These are phyloP conservation scores for Bovichtus variegatus DNA, from an alignment of 2,797 vertebrate species.

Conservation along the genomic window DNA sequence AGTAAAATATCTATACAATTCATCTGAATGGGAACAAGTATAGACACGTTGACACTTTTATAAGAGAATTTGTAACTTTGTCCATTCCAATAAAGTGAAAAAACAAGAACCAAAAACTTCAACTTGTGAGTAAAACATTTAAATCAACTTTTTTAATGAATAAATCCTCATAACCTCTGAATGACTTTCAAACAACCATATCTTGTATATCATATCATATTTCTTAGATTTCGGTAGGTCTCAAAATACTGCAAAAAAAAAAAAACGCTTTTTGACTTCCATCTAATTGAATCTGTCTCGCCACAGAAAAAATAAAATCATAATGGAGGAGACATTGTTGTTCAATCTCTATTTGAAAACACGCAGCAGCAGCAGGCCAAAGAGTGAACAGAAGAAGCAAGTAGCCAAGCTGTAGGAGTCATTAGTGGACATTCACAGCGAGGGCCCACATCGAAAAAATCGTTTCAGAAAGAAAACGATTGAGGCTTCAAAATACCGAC, in stretches of 20 bases:
- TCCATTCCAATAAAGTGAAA: not conserved
- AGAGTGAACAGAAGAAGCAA: not conserved
- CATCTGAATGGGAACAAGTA: not conserved
- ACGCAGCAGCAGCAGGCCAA: not conserved
- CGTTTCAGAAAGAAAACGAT: not conserved
- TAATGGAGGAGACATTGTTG: not conserved
- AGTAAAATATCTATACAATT: not conserved
- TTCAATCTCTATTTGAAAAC: not conserved
- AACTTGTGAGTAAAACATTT: not conserved
- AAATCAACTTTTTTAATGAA: not conserved
- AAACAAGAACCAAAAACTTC: not conserved
- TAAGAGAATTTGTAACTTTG: not conserved
- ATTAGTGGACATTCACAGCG: not conserved
- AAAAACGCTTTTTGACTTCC: too few species aligned
- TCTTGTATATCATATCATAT: slow-evolving; percentile 5
- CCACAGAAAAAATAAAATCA: slow-evolving; percentile 8
- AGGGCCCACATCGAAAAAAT: not conserved
- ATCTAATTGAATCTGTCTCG: slow-evolving; percentile 53
- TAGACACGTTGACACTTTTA: not conserved
- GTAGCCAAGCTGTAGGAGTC: not conserved
- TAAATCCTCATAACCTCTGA: not conserved
- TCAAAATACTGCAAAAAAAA: slow-evolving; percentile 21
- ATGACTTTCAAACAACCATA: slow-evolving; percentile 4
- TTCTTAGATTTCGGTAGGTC: too few species aligned
- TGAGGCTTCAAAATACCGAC: not conserved